Conservation (phyloP, 2,113 vertebrate genomes). For the Engystomops pustulosus region DNA sequence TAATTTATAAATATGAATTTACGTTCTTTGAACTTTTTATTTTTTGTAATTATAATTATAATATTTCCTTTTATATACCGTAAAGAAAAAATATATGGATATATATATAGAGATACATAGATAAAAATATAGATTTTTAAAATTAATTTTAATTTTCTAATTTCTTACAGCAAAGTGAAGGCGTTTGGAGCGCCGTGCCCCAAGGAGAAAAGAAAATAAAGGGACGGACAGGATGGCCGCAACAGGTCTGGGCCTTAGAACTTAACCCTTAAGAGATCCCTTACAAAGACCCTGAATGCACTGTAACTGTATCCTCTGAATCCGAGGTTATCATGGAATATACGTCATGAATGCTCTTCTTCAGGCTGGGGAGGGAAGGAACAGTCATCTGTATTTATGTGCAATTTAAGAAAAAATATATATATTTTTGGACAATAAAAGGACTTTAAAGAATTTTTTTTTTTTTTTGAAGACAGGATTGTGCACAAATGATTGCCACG, state of each 20-base stretch:
- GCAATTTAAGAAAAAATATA: constrained; percentile 64
- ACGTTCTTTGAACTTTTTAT: too few relatives aligned
- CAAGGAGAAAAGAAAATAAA: constrained; percentile 89
- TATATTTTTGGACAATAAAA: constrained; percentile 63
- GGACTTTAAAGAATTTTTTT: constrained; percentile 62
- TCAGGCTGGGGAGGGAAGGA: constrained; percentile 38
- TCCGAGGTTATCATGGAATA: constrained; percentile 35
- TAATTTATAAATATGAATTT: too few relatives aligned
- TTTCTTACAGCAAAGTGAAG: constrained; percentile 75
- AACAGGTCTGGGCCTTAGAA: constrained; percentile 98
- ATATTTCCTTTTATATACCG: too few relatives aligned
- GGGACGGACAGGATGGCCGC: constrained; percentile 96
- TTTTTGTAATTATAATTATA: too few relatives aligned
- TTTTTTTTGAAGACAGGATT: constrained; percentile 28
- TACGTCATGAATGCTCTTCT: constrained; percentile 41
- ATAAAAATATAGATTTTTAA: too few relatives aligned
- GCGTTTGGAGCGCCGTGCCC: constrained; percentile 76
- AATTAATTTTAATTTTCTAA: neutral
- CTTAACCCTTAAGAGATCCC: constrained; percentile 83
- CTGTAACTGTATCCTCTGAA: constrained; percentile 15
- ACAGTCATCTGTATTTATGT: constrained; percentile 65
- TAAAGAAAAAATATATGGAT: too few relatives aligned
- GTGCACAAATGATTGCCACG: constrained; percentile 39
- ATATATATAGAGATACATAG: too few relatives aligned
- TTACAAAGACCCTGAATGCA: constrained; percentile 19